These are phyloP conservation scores for Argynnis bischoffii DNA, from an alignment of 2,888 invertebrate genomes.

Conservation along the genomic window DNA sequence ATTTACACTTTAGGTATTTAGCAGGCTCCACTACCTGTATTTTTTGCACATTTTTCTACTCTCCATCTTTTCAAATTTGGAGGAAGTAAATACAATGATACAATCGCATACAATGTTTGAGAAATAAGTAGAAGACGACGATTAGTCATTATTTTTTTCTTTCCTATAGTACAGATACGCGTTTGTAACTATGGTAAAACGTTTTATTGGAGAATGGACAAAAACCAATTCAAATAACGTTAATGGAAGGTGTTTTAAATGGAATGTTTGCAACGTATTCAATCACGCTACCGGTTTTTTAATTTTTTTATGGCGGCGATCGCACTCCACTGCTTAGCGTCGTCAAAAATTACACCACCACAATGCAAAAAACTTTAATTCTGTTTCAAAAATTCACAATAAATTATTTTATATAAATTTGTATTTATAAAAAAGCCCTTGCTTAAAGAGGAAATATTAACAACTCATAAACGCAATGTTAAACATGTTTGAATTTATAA, in stretches of 20 bases:
- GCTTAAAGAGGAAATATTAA: slow-evolving; percentile 5
- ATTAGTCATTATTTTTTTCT: too few relatives aligned
- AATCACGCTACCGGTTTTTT: slow-evolving; percentile 3
- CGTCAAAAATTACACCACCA: slow-evolving; percentile 10
- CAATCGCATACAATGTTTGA: too few relatives aligned
- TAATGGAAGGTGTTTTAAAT: background rate
- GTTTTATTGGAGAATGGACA: background rate
- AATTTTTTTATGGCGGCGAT: slow-evolving; percentile 5
- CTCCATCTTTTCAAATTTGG: too few relatives aligned
- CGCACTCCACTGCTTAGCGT: background rate
- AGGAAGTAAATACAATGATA: too few relatives aligned
- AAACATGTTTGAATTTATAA: slow-evolving; percentile 21
- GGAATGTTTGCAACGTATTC: slow-evolving; percentile 11
- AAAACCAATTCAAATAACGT: slow-evolving; percentile 3
- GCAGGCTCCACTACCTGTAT: too few relatives aligned
- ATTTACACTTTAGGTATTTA: too few relatives aligned
- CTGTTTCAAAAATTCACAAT: background rate
- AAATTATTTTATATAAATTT: slow-evolving; percentile 10
- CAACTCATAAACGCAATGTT: background rate
- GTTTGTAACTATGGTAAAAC: background rate
- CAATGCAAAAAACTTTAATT: slow-evolving; percentile 3
- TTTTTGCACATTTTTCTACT: too few relatives aligned
- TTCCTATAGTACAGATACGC: too few relatives aligned
- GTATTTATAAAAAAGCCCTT: slow-evolving; percentile 14
- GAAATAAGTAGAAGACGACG: too few relatives aligned